Conservation (phyloP, 2,888 invertebrate species). For the Panopea generosa region DNA sequence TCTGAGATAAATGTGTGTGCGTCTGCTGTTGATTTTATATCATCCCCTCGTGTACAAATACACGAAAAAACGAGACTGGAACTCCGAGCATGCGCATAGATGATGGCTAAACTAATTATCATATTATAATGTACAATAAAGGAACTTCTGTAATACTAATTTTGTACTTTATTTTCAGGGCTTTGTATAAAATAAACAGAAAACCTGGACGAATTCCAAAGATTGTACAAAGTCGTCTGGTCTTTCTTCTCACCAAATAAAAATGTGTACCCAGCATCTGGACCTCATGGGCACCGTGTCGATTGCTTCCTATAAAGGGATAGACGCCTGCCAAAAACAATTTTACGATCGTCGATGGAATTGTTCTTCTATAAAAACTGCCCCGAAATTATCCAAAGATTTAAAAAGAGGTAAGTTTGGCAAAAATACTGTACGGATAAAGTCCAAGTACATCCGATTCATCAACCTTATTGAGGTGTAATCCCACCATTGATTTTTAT, state of each 20-base stretch:
- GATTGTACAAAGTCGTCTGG: constrained; percentile 81
- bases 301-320: constrained; percentile 90
- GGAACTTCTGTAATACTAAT: background rate
- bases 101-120: too few species aligned
- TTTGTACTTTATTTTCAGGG: constrained; percentile 72
- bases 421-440: too few species aligned
- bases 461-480: too few species aligned
- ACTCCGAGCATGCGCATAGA: too few species aligned
- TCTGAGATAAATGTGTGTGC: too few species aligned
- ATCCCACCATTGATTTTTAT: too few species aligned
- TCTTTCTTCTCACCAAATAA: constrained; percentile 75
- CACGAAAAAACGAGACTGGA: too few species aligned
- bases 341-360: constrained; percentile 93
- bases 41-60: too few species aligned
- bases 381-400: constrained; percentile 91
- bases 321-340: constrained; percentile 89
- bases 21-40: too few species aligned
- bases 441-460: too few species aligned
- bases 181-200: constrained; percentile 78
- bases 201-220: constrained; percentile 77
- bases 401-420: constrained; percentile 89
- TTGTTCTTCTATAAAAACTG: constrained; percentile 91
- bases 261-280: constrained; percentile 79
- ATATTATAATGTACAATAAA: background rate
- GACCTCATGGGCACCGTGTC: constrained; percentile 90